Conservation (phyloP, 92 coral and sea anemone species). For the Scolanthus callimorphus region DNA sequence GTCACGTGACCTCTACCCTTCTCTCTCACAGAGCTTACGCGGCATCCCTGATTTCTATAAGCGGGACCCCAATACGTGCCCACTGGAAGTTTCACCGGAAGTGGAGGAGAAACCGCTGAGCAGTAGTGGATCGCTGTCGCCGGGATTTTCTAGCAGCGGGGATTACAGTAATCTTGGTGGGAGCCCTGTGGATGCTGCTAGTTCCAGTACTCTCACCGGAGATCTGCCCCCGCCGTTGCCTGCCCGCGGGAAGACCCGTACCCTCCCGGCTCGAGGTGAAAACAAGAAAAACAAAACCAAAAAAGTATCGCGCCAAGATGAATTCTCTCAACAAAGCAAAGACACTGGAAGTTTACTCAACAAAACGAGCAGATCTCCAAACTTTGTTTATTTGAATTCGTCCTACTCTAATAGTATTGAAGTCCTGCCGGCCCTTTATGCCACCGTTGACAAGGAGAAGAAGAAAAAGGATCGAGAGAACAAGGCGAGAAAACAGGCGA, state of each 20-base stretch:
- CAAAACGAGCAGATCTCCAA: constrained; percentile 55
- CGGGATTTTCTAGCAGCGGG: constrained; percentile 18
- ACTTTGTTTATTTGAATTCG: constrained; percentile 69
- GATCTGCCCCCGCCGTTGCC: constrained; percentile 37
- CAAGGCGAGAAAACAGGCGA: constrained; percentile 20
- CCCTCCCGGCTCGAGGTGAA: constrained; percentile 8
- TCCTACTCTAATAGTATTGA: constrained; percentile 78
- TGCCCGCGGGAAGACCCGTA: constrained; percentile 27
- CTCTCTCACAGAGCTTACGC: constrained; percentile 19
- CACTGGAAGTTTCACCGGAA: constrained; percentile 26
- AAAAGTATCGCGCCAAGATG: not conserved
- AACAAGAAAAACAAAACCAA: constrained; percentile 7
- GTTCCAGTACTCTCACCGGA: constrained; percentile 32
- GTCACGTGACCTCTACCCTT: constrained; percentile 1
- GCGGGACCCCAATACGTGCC: constrained; percentile 14
- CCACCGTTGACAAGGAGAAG: constrained; percentile 70
- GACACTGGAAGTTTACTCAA: not conserved
- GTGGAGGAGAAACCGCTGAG: constrained; percentile 2
- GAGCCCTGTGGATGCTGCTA: constrained; percentile 13
- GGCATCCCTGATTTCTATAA: constrained; percentile 21
- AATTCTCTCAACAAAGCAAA: not conserved
- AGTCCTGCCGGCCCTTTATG: constrained; percentile 71
- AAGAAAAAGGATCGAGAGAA: constrained; percentile 58
- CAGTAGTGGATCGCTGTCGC: constrained; percentile 4
- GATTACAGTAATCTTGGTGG: constrained; percentile 11